Evolutionary conservation across 2,888 invertebrate genomes (phyloP), one percentile per base, ranked within the genome.

Genomic region (Tenthredo distinguenda): DNA sequence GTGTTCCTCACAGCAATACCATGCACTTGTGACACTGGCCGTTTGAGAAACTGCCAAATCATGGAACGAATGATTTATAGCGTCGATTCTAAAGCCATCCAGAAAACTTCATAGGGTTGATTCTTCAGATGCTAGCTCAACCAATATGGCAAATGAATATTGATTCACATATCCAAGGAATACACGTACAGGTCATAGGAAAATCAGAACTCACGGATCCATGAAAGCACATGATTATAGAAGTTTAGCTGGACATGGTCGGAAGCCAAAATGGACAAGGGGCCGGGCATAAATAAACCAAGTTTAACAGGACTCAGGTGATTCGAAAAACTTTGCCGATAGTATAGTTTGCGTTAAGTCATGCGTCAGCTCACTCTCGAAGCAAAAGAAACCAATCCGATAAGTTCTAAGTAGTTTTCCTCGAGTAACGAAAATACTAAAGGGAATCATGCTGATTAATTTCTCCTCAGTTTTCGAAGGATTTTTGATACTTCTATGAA

Each of bases 381-480:
- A 6, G 18, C 12, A 31, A 10, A 76, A n/a, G 87, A 87, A 87
- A 88, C 88, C 90, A 89, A 89, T 90, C 89, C 87, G 87, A 89
- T 88, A 88, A 89, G 88, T 89, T 90, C 88, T 88, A 87, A 88
- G 89, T 89, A 90, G 90, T 90, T 91, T 91, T 89, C 87, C 87
- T 89, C 72, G 84, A 87, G 77, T 15, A 31, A 77, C 10, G 10
- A 34, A 55, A 26, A 50, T 31, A 34, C 31, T 34, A 18, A 18
- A 31, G 18, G 77, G 10, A 55, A 31, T 77, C 9, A 18, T 55
- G n/a, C 34, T 31, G 5, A 43, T 21, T 74, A 74, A 74, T 12
- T n/a, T 77, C 31, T 50, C 1, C 21, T 40, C 40, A 26, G 12
- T 34, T 68, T 62, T 62, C 12, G 21, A 26, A 62, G 10, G 26